These are phyloP conservation scores for Zonitis immaculata DNA, from an alignment of 2,888 invertebrate genomes.

Conservation along the genomic window DNA sequence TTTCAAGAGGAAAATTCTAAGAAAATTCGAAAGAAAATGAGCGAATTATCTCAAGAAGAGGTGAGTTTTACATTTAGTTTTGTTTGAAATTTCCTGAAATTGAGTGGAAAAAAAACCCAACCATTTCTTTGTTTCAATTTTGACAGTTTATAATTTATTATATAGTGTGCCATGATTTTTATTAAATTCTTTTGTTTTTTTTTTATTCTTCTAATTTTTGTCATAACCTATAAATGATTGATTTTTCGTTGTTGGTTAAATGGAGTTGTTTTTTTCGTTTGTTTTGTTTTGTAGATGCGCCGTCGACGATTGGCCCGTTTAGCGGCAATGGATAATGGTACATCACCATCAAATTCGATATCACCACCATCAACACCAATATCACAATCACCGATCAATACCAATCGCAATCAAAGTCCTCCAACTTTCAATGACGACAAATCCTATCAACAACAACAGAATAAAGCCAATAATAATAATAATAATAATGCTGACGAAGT, in stretches of 20 bases:
- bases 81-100: too few relatives aligned
- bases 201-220: background rate
- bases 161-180: too few relatives aligned
- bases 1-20: too few relatives aligned
- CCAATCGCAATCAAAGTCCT: constrained; percentile 34
- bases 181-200: constrained; percentile 1
- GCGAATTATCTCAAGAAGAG: constrained; percentile 86
- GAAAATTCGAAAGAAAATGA: constrained; percentile 61
- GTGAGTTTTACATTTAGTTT: too few relatives aligned
- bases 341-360: constrained; percentile 47
- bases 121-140: too few relatives aligned
- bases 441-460: constrained; percentile 28
- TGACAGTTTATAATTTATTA: too few relatives aligned
- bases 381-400: constrained; percentile 42
- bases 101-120: too few relatives aligned
- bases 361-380: constrained; percentile 53
- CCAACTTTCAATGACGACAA: constrained; percentile 21
- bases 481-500: constrained; percentile 15
- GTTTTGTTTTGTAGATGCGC: constrained; percentile 68
- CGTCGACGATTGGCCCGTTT: constrained; percentile 70
- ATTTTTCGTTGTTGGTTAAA: too few relatives aligned
- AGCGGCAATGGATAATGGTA: constrained; percentile 57
- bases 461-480: constrained; percentile 23
- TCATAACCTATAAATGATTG: constrained; percentile 7
- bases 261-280: too few relatives aligned